These are phyloP conservation scores for Hippopotamyrus pictus DNA, from an alignment of 2,797 vertebrate genomes.

Conservation along the genomic window DNA sequence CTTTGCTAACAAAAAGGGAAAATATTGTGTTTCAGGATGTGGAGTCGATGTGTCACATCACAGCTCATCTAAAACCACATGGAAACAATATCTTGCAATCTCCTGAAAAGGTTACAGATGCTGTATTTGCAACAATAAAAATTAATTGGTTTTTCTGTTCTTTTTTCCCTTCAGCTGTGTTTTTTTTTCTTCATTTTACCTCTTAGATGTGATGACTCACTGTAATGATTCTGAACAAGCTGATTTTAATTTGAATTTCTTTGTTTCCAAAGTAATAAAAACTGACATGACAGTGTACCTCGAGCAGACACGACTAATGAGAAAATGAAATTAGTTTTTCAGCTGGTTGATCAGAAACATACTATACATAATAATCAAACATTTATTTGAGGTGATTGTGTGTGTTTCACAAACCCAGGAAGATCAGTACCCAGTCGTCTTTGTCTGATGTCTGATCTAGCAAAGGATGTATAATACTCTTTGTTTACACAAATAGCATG, in stretches of 20 bases:
- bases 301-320: slow-evolving; percentile 86
- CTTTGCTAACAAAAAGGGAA: slow-evolving; percentile 32
- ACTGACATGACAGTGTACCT: slow-evolving; percentile 89
- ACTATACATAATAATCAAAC: slow-evolving; percentile 98
- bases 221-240: slow-evolving; percentile 72
- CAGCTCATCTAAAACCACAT: slow-evolving; percentile 53
- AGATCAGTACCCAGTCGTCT: slow-evolving; percentile 16
- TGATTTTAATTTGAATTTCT: slow-evolving; percentile 91
- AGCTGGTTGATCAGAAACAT: slow-evolving; percentile 99
- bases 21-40: slow-evolving; percentile 30
- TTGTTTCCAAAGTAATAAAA: slow-evolving; percentile 95
- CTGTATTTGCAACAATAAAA: slow-evolving; percentile 54
- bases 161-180: slow-evolving; percentile 53
- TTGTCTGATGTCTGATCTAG: slow-evolving; percentile 1
- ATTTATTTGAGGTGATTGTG: slow-evolving; percentile 73
- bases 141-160: slow-evolving; percentile 51
- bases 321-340: slow-evolving; percentile 99
- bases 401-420: slow-evolving; percentile 18
- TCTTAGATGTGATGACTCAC: slow-evolving; percentile 61
- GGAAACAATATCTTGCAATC: slow-evolving; percentile 54
- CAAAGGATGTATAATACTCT: slow-evolving; percentile 35
- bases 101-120: slow-evolving; percentile 59
- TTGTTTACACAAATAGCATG: not conserved
- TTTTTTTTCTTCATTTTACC: slow-evolving; percentile 43
- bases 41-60: slow-evolving; percentile 43